Evolutionary conservation across 2,113 vertebrate species (phyloP).

Genomic region (Platycercus adscitus): DNA sequence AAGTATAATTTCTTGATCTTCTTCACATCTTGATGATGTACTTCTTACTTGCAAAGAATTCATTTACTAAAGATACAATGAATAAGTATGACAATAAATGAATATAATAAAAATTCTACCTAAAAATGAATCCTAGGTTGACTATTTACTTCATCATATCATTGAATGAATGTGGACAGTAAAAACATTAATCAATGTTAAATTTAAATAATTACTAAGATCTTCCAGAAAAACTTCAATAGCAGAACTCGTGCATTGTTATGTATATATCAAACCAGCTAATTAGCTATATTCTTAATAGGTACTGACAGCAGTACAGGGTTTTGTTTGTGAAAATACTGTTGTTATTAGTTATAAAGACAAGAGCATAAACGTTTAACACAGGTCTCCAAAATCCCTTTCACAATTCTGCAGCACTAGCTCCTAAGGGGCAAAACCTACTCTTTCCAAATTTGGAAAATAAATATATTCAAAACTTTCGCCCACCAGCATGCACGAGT

Average conservation of each 20-base stretch:
- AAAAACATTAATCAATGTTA: slow-evolving; percentile 18
- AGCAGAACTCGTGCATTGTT: not conserved
- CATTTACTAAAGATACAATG: not conserved
- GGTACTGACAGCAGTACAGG: not conserved
- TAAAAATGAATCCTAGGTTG: slow-evolving; percentile 3
- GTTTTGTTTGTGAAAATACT: not conserved
- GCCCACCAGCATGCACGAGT: not conserved
- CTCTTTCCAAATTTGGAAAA: not conserved
- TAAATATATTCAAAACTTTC: not conserved
- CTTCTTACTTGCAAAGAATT: slow-evolving; percentile 1
- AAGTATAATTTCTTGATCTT: not conserved
- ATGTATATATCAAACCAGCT: not conserved
- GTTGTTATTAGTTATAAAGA: not conserved
- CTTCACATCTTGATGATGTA: slow-evolving; percentile 1
- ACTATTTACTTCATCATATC: slow-evolving; percentile 28
- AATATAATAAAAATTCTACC: not conserved
- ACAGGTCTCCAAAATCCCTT: not conserved
- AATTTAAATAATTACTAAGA: slow-evolving; percentile 48
- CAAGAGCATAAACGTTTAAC: not conserved
- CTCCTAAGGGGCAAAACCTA: not conserved
- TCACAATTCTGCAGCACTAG: not conserved
- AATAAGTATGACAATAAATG: slow-evolving; percentile 8
- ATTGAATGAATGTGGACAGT: not conserved
- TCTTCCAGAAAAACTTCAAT: slow-evolving; percentile 16
- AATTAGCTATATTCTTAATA: not conserved